Evolutionary conservation across 23 tunicate genomes (phyloP).

Genomic region (Diplosoma virens): DNA sequence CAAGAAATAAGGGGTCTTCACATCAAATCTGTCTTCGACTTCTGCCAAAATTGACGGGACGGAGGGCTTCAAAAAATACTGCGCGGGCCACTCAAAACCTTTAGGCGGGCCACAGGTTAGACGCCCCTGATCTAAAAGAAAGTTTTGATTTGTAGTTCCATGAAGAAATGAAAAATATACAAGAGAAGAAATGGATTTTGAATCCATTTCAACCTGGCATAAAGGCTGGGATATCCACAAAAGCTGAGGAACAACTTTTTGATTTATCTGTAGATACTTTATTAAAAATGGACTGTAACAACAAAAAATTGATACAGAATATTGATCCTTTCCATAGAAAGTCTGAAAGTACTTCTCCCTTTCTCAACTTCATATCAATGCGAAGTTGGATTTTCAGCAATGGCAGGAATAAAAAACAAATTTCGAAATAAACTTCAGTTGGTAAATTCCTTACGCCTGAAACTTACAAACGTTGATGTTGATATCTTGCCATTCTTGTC

Average conservation of each 20-base stretch:
- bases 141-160: too few species aligned
- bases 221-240: neutral
- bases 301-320: neutral
- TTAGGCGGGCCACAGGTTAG: too few species aligned
- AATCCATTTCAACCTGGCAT: neutral
- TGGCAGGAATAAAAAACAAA: neutral
- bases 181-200: too few species aligned
- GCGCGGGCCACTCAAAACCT: too few species aligned
- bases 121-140: too few species aligned
- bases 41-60: too few species aligned
- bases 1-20: too few species aligned
- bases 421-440: neutral
- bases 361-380: neutral
- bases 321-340: neutral
- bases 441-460: slow-evolving; percentile 1
- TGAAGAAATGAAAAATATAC: too few species aligned
- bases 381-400: slow-evolving; percentile 12
- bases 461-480: neutral
- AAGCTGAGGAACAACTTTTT: neutral
- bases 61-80: too few species aligned
- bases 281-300: neutral
- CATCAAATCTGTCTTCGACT: too few species aligned
- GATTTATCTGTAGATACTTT: neutral
- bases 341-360: slow-evolving; percentile 1
- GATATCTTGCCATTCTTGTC: neutral